Conservation (phyloP, 2,888 invertebrate species). For the Rhamphomyia laevipes region DNA sequence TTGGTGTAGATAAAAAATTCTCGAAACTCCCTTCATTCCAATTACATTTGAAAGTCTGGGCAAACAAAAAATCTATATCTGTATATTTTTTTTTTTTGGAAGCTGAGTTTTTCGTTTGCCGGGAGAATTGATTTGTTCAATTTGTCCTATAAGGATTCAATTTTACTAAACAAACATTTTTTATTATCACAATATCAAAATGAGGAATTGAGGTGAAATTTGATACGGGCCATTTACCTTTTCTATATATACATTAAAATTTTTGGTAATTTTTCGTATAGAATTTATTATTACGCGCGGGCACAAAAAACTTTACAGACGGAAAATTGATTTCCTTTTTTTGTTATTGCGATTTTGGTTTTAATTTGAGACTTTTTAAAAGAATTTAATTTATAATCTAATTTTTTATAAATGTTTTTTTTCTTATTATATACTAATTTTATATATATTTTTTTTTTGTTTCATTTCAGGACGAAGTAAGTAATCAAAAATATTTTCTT, state of each 20-base stretch:
- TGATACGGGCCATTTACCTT: constrained; percentile 34
- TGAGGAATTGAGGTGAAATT: constrained; percentile 20
- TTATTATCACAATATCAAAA: background rate
- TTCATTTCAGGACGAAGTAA: constrained; percentile 38
- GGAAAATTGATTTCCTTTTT: background rate
- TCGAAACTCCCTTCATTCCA: too few species aligned
- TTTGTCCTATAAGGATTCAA: constrained; percentile 29
- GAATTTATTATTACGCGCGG: too few species aligned
- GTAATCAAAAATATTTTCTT: constrained; percentile 19
- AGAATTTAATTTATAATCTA: background rate
- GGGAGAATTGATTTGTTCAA: constrained; percentile 38
- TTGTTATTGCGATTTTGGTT: background rate
- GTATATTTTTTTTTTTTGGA: background rate
- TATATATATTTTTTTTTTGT: constrained; percentile 17
- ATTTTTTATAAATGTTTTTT: background rate
- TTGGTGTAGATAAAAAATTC: too few species aligned
- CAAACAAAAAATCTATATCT: too few species aligned
- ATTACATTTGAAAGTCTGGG: too few species aligned
- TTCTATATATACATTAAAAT: constrained; percentile 9
- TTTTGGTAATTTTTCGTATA: background rate
- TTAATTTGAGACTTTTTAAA: background rate
- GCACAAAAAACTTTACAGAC: too few species aligned
- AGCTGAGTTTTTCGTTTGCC: constrained; percentile 8
- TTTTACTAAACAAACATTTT: constrained; percentile 26
- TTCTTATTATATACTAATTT: background rate